These are phyloP conservation scores for Phrynocephalus guinanensis DNA, from an alignment of 2,797 vertebrate species.

Conservation along the genomic window DNA sequence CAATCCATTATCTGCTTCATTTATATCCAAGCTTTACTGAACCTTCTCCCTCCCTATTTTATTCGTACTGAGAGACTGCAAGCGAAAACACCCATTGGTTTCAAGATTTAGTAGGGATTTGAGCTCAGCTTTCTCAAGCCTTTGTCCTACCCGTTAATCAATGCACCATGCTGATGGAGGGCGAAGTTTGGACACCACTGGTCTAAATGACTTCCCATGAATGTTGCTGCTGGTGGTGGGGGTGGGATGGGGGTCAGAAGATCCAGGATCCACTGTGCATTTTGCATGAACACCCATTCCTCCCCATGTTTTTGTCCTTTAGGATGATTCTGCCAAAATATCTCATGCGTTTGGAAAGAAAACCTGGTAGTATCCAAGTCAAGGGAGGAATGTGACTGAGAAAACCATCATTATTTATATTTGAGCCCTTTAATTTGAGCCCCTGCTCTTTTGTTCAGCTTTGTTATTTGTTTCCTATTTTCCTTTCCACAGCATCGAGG, in stretches of 20 bases:
- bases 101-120: no score
- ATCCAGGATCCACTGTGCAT: neutral
- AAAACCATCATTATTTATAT: neutral
- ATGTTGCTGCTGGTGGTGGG: no score
- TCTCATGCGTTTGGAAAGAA: neutral
- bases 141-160: no score
- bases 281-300: neutral
- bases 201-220: no score
- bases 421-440: neutral
- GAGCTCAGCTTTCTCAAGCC: no score
- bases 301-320: neutral
- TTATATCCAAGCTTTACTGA: neutral
- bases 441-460: neutral
- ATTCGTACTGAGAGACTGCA: no score
- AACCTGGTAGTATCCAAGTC: neutral
- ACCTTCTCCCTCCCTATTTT: neutral
- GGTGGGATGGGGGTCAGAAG: neutral
- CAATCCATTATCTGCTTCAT: no score
- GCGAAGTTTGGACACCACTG: no score
- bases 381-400: neutral
- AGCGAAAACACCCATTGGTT: no score
- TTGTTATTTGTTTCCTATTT: neutral
- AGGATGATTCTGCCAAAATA: neutral
- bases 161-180: no score
- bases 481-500: neutral